These are phyloP conservation scores for Heliconius hewitsoni DNA, from an alignment of 1,140 invertebrate genomes.

Conservation along the genomic window DNA sequence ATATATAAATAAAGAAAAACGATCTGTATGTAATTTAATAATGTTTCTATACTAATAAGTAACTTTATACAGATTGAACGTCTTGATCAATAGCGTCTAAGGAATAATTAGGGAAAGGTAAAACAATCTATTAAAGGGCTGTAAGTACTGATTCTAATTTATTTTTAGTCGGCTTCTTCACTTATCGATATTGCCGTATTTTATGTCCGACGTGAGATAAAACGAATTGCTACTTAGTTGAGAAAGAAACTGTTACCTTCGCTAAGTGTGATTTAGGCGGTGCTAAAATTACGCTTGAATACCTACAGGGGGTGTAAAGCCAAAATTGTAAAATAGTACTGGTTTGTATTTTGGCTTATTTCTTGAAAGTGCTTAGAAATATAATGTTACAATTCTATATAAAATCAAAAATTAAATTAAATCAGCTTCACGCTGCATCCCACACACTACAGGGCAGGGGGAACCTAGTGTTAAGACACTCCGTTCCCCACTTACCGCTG, in stretches of 20 bases:
- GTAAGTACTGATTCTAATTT: slow-evolving; percentile 17
- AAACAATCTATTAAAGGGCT: slow-evolving; percentile 9
- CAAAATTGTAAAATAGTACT: no score
- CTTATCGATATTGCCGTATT: slow-evolving; percentile 36
- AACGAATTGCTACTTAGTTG: slow-evolving; percentile 39
- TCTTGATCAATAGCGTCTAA: not conserved
- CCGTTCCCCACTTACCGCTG: no score
- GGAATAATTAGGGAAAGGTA: not conserved
- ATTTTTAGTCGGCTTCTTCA: slow-evolving; percentile 28
- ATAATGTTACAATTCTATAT: no score
- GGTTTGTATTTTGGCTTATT: no score
- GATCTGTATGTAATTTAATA: not conserved
- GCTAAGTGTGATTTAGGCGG: slow-evolving; percentile 32
- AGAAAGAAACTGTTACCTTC: slow-evolving; percentile 37
- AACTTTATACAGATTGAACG: not conserved
- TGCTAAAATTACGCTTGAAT: slow-evolving; percentile 27
- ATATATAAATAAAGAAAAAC: not conserved
- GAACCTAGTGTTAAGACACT: no score
- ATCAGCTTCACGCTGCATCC: no score
- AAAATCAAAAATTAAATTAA: no score
- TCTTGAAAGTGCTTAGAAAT: no score
- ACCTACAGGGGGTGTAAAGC: not conserved
- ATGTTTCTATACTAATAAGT: not conserved
- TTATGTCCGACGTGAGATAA: slow-evolving; percentile 36
- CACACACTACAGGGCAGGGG: no score